Evolutionary conservation across 2,113 vertebrate species (phyloP), one percentile per base, ranked within the genome.

Genomic region (Eulemur rufifrons): DNA sequence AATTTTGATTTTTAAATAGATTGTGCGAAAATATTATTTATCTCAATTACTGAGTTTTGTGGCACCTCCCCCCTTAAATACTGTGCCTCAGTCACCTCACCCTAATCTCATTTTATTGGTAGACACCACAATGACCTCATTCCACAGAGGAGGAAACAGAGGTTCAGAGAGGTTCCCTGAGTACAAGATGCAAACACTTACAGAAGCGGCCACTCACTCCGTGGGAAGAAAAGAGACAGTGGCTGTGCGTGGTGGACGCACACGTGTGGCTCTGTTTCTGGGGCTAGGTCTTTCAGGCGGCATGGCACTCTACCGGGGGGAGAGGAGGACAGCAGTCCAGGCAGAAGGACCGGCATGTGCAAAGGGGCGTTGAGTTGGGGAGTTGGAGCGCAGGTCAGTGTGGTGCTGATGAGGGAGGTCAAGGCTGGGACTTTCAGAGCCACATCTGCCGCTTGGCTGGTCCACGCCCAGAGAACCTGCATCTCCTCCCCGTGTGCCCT

Each of bases 211-310:
- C 10, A 0, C 64, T 66, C 12, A 2, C 39, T 29, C 8, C 32
- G 25, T 37, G 2, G 14, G 37, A 27, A 20, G 29, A 27, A 56
- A 18, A 29, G 27, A 20, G 32, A 7, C 10, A 1, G 0, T 2
- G 52, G 0, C 23, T 8, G 2, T 21, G 66, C 6, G 1, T 0
- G 12, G 14, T 1, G 73, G 25, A 13, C 29, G 37, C n/a, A 27
- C 63, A 3, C 0, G 0, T 0, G 32, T 15, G 52, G 71, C 80
- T 61, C 0, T 39, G 27, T 59, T 17, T 2, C 2, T 0, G 14
- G 12, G 18, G 8, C n/a, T 8, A 9, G 52, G 29, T 42, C 20
- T 71, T 63, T 69, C 5, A n/a, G 74, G 17, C 42, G 37, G 15
- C 8, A 3, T 0, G 23, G 29, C 0, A 5, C 42, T 14, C 37